phyloP scores from a whole-genome alignment of 2,888 invertebrate species.

The Epistrophe eligans region DNA sequence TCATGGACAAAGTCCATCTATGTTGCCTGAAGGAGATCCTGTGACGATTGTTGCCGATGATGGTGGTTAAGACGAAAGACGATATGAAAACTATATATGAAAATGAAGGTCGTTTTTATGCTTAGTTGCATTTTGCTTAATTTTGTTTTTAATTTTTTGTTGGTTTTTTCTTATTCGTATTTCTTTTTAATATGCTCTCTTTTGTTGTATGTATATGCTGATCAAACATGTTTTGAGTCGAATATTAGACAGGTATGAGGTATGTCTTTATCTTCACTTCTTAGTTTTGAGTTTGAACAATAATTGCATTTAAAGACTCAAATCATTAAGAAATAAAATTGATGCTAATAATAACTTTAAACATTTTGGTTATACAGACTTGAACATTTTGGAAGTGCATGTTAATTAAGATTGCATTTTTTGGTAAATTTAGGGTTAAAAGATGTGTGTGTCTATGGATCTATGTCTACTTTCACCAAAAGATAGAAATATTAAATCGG shows the following conservation, averaged over 20 bases:
- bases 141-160: not conserved
- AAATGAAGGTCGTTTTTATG: conserved; percentile 72
- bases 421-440: no score
- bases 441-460: no score
- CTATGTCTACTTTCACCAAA: no score
- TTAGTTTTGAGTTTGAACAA: conserved; percentile 8
- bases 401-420: no score
- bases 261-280: conserved; percentile 32
- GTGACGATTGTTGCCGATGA: conserved; percentile 37
- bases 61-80: conserved; percentile 4
- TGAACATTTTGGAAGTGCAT: no score
- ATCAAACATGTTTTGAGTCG: conserved; percentile 34
- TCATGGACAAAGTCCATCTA: conserved; percentile 23
- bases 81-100: no score
- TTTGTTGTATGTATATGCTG: conserved; percentile 45
- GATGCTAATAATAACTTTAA: no score
- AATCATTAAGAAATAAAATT: not conserved
- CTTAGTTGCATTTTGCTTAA: conserved; percentile 30
- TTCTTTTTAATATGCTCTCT: not conserved
- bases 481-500: no score
- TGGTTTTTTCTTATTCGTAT: not conserved
- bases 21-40: conserved; percentile 49
- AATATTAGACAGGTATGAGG: not conserved
- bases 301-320: not conserved
- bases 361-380: no score